Base-by-base conservation (phyloP, 2,113 vertebrate genomes). In the Ictalurus furcatus region DNA sequence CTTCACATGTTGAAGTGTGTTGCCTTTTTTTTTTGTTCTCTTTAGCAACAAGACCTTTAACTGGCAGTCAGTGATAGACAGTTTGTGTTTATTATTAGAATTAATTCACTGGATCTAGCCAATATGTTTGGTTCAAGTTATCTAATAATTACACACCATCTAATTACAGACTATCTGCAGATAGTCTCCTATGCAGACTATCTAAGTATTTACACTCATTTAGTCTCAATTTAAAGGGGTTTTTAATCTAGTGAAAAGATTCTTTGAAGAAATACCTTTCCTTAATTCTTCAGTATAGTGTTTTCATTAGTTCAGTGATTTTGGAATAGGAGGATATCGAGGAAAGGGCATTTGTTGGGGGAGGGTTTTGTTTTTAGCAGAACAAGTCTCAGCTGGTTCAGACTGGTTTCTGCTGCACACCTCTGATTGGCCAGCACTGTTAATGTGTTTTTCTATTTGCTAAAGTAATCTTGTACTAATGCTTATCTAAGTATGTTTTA, bases 331-430 rank as follows among this genome's bases (percentile, higher is more conserved):
- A 74, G 21, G 67, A 52, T 23, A n/a, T 30, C 6, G 8, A 40
- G 5, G 25, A 48, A 74, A 76, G 44, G 30, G 17, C 67, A 71
- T 88, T 82, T 71, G 87, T 71, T 83, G 79, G 87, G 65, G 76
- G 81, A 67, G 25, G 88, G 59, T 25, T 85, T 78, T 88, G 67
- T 83, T 61, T 67, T 71, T 5, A 67, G 58, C 2, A 84, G 40
- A 89, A 90, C 87, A 16, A 0, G 88, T 79, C 52, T 87, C 79
- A 86, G 40, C 90, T 85, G 76, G 90, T 83, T 91, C 73, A 37
- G 83, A 89, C 82, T 54, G 71, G 86, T 88, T 85, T 73, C 16
- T 71, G 59, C 65, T 76, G 82, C 63, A 79, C 54, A 30, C 85
- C 81, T 89, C 44, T 86, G 67, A 90, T 87, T 88, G 83, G 83